Evolutionary conservation across 2,113 vertebrate genomes (phyloP), one percentile per base, ranked within the genome.

Genomic region (Geococcyx californianus): DNA sequence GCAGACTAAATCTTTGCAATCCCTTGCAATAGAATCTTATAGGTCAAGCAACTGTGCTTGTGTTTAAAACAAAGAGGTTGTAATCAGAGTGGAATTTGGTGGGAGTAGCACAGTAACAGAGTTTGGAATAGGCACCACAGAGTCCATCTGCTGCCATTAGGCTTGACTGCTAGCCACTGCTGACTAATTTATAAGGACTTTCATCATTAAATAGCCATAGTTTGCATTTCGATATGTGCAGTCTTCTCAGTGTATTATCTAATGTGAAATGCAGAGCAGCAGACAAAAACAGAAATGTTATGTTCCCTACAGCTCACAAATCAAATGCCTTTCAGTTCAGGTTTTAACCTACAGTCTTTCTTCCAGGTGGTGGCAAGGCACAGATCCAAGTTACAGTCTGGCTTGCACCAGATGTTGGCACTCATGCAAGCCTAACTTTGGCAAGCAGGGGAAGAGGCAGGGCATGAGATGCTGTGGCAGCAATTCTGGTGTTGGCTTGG

Each of bases 321-420:
- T 63, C 33, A 95, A 94, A 89, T 7, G 51, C 55, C 56, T 80
- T 92, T 90, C 80, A 40, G 47, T 79, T 95, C 82, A 95, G 62
- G 34, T 42, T 90, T 69, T 80, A 68, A 90, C 81, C 85, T 20
- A 55, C 45, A 84, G 45, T 7, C 59, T 58, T 84, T 89, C 67
- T 52, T 79, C 77, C 95, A 97, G 86, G 89, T 93, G 93, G 93
- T 92, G 66, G 36, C 59, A 69, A 83, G 93, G 89, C 87, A 84
- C 36, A 33, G 67, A 34, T 51, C 89, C 89, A 95, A 69, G 54
- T 23, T 69, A 89, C 80, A 91, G 95, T 66, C 54, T 83, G 84
- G 78, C 72, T 95, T 76, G 45, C 85, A 87, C 70, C 91, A 95
- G 91, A 89, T 83, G 40, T 26, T 90, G 91, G 93, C 81, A 87